Evolutionary conservation across 2,888 invertebrate genomes (phyloP).

Genomic region (Brachycybe producta): DNA sequence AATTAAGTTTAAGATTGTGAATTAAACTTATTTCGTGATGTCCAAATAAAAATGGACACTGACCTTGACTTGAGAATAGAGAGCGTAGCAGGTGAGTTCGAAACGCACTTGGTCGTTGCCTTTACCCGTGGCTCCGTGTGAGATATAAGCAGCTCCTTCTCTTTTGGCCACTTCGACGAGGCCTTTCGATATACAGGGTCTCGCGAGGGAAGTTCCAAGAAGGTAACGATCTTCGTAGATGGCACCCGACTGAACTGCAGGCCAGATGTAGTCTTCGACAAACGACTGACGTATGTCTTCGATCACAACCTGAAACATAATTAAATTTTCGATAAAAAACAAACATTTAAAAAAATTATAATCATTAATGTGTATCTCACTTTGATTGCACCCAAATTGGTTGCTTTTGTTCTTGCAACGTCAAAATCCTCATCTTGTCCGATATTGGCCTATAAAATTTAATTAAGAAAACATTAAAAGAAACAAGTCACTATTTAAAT

Average conservation of each 20-base stretch:
- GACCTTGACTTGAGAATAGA: conserved; percentile 62
- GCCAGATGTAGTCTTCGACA: conserved; percentile 60
- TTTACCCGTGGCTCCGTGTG: conserved; percentile 78
- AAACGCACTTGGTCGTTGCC: conserved; percentile 82
- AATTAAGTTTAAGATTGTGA: neutral
- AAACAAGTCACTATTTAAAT: neutral
- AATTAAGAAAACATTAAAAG: neutral
- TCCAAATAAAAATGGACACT: conserved; percentile 15
- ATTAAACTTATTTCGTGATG: conserved; percentile 11
- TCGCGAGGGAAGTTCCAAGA: conserved; percentile 63
- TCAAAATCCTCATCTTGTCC: conserved; percentile 72
- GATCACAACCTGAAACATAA: conserved; percentile 47
- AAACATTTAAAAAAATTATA: conserved; percentile 3
- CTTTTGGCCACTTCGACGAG: conserved; percentile 49
- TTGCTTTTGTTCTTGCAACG: conserved; percentile 54
- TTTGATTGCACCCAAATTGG: conserved; percentile 57
- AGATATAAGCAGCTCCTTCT: conserved; percentile 48
- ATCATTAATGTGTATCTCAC: conserved; percentile 32
- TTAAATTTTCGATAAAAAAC: neutral
- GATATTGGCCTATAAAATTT: conserved; percentile 48
- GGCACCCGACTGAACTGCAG: conserved; percentile 59
- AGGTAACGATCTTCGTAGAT: conserved; percentile 64
- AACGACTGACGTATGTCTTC: conserved; percentile 57
- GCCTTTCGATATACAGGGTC: conserved; percentile 65
- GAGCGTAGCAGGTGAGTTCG: conserved; percentile 61